These are phyloP conservation scores for Chloroclystis v-ata DNA, from an alignment of 2,888 invertebrate genomes.

Conservation along the genomic window DNA sequence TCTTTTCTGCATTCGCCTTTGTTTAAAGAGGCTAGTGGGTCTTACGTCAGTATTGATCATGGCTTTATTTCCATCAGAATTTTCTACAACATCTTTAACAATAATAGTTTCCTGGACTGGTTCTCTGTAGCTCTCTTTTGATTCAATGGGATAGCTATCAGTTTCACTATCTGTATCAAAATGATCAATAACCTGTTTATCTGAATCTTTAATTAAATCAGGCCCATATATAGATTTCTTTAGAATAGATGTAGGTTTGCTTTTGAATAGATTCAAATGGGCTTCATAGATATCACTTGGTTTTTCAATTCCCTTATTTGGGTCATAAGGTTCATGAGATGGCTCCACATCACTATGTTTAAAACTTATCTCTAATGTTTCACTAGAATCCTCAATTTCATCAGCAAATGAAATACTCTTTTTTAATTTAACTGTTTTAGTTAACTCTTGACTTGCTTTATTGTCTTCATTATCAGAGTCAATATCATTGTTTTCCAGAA, in stretches of 20 bases:
- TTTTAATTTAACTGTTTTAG: slow-evolving; percentile 31
- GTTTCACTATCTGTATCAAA: slow-evolving; percentile 1
- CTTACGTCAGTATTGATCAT: slow-evolving; percentile 38
- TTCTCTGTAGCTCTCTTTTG: not conserved
- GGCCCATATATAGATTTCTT: slow-evolving; percentile 55
- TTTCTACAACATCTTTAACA: slow-evolving; percentile 59
- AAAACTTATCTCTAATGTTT: slow-evolving; percentile 58
- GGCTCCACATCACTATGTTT: slow-evolving; percentile 52
- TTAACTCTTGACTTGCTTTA: slow-evolving; percentile 32
- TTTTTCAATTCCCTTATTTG: slow-evolving; percentile 52
- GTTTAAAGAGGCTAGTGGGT: slow-evolving; percentile 65
- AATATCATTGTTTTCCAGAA: slow-evolving; percentile 20
- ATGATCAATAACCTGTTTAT: slow-evolving; percentile 11
- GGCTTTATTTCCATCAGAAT: slow-evolving; percentile 30
- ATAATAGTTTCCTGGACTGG: slow-evolving; percentile 40
- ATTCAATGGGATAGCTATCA: slow-evolving; percentile 13
- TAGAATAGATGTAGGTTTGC: slow-evolving; percentile 56
- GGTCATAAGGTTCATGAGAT: slow-evolving; percentile 39
- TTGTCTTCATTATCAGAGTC: slow-evolving; percentile 44
- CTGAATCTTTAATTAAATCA: slow-evolving; percentile 16
- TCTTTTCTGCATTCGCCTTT: slow-evolving; percentile 52
- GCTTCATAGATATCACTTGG: slow-evolving; percentile 68
- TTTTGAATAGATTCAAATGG: slow-evolving; percentile 42
- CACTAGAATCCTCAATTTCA: slow-evolving; percentile 47
- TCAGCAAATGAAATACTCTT: slow-evolving; percentile 63